These are phyloP conservation scores for Hydrolagus affinis DNA, from an alignment of 2,113 vertebrate species.

Conservation along the genomic window DNA sequence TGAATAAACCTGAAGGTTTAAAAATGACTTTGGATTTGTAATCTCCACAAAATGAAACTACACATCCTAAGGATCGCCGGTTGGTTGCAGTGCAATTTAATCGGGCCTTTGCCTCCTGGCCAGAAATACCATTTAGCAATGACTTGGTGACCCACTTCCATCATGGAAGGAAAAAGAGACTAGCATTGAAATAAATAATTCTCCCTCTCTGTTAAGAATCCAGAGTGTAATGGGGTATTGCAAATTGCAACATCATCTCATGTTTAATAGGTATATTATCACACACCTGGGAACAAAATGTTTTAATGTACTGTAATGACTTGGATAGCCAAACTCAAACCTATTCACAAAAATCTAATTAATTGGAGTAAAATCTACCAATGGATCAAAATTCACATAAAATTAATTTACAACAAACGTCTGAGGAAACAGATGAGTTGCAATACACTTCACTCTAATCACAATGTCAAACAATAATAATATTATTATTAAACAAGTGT, in stretches of 20 bases:
- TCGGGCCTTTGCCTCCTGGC: background rate
- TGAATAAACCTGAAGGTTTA: background rate
- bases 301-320: background rate
- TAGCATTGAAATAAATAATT: background rate
- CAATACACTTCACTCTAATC: background rate
- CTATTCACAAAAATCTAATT: constrained; percentile 8
- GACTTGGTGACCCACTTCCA: background rate
- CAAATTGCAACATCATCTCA: too few species aligned
- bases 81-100: background rate
- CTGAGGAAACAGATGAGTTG: background rate
- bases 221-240: background rate
- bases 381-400: background rate
- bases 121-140: background rate
- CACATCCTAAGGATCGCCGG: too few species aligned
- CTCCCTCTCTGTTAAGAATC: background rate
- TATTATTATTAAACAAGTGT: too few species aligned
- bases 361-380: constrained; percentile 20
- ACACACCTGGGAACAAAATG: background rate
- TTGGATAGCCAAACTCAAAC: background rate
- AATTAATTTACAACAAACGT: background rate
- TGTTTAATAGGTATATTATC: background rate
- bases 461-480: background rate
- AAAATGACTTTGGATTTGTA: too few species aligned
- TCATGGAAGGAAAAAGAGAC: background rate
- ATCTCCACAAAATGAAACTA: background rate